phyloP scores from a whole-genome alignment of 1,140 invertebrate species.

The Drosophila dunni region DNA sequence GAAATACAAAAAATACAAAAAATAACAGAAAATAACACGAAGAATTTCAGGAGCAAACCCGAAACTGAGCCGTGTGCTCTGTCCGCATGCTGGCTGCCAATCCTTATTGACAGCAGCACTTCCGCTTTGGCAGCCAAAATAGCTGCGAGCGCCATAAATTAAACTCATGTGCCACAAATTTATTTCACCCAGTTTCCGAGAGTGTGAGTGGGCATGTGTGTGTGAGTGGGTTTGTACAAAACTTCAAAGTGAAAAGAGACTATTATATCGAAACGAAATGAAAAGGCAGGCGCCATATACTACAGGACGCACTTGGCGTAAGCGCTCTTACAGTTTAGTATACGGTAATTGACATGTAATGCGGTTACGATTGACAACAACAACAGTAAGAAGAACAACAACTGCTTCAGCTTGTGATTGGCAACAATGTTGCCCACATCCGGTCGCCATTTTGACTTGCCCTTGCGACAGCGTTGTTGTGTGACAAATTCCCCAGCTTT shows the following conservation, averaged over 20 bases:
- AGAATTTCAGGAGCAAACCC: conserved; percentile 20
- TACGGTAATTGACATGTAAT: conserved; percentile 82
- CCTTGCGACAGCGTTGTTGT: conserved; percentile 37
- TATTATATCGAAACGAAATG: conserved; percentile 38
- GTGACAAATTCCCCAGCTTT: conserved; percentile 67
- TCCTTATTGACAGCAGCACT: conserved; percentile 81
- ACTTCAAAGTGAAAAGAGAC: conserved; percentile 53
- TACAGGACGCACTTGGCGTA: conserved; percentile 66
- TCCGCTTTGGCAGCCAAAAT: conserved; percentile 81
- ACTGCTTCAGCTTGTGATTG: conserved; percentile 38
- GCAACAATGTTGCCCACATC: conserved; percentile 75
- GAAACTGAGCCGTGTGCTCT: conserved; percentile 23
- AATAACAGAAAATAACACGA: conserved; percentile 10
- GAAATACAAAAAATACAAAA: conserved; percentile 19
- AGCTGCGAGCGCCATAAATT: conserved; percentile 79
- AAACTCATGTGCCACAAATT: conserved; percentile 78
- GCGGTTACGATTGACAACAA: conserved; percentile 79
- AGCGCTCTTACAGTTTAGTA: conserved; percentile 76
- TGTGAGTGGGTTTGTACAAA: conserved; percentile 20
- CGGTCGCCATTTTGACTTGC: conserved; percentile 71
- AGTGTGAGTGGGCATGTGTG: conserved; percentile 20
- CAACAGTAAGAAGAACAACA: conserved; percentile 49
- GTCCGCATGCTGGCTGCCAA: conserved; percentile 75
- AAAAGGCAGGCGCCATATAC: conserved; percentile 48
- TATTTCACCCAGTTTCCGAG: conserved; percentile 29